Evolutionary conservation across 2,797 vertebrate species (phyloP).

Genomic region (Bradypodion pumilum): DNA sequence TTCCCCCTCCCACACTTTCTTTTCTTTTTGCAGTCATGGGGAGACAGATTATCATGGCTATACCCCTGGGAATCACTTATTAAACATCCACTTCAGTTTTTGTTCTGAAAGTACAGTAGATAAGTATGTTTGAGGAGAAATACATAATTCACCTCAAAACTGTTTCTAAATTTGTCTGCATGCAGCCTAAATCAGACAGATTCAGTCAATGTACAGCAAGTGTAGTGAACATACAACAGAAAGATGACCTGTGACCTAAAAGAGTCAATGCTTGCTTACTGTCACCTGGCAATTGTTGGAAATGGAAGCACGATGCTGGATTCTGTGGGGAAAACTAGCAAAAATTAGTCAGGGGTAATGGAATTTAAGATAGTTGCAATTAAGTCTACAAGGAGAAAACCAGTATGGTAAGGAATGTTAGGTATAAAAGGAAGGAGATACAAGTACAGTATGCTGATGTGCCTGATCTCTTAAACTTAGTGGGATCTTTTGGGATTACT

Average conservation of each 20-base stretch:
- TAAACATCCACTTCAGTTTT: no score
- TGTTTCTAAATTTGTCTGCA: neutral
- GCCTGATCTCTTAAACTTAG: neutral
- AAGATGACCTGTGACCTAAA: neutral
- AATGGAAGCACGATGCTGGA: neutral
- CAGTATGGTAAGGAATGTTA: neutral
- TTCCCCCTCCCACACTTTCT: no score
- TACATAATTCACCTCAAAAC: neutral
- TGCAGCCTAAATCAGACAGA: neutral
- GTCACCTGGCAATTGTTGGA: neutral
- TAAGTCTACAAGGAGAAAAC: neutral
- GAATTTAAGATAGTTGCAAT: neutral
- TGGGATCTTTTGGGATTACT: neutral
- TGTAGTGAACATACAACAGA: no score
- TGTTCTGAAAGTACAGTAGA: neutral
- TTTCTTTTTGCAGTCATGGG: no score
- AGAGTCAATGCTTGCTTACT: neutral
- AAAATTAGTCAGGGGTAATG: neutral
- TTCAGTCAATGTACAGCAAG: neutral
- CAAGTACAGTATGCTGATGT: neutral
- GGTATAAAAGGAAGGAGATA: neutral
- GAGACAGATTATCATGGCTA: no score
- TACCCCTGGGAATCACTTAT: no score
- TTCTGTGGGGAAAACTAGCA: neutral
- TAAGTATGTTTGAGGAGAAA: neutral